Conservation (phyloP, 2,113 vertebrate genomes). For the Anthoscopus minutus region DNA sequence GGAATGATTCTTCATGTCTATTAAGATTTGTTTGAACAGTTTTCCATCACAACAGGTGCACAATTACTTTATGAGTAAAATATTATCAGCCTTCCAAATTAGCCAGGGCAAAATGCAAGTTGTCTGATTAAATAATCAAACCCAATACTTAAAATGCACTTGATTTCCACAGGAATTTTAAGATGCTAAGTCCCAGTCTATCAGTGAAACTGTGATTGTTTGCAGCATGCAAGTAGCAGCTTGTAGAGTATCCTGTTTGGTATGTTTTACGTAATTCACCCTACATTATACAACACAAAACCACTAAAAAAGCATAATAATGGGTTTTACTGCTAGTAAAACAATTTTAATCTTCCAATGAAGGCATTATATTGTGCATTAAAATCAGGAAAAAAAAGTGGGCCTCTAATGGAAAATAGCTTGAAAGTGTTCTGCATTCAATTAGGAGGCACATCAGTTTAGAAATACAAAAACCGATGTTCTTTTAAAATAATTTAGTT, state of each 20-base stretch:
- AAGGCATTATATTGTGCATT: slow-evolving; percentile 33
- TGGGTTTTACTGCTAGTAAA: slow-evolving; percentile 43
- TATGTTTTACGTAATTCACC: slow-evolving; percentile 60
- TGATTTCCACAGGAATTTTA: slow-evolving; percentile 78
- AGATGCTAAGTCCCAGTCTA: slow-evolving; percentile 68
- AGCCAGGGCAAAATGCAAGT: slow-evolving; percentile 78
- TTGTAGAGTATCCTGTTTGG: slow-evolving; percentile 55
- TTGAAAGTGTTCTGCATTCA: slow-evolving; percentile 52
- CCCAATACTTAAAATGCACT: slow-evolving; percentile 78
- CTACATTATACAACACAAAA: slow-evolving; percentile 51
- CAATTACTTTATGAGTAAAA: slow-evolving; percentile 83
- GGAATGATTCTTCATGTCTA: slow-evolving; percentile 55
- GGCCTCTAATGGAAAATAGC: slow-evolving; percentile 28
- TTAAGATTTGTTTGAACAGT: slow-evolving; percentile 77
- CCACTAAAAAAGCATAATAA: slow-evolving; percentile 54
- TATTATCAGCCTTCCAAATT: slow-evolving; percentile 82
- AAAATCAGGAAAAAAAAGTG: slow-evolving; percentile 28
- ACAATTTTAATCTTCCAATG: slow-evolving; percentile 49
- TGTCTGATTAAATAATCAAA: slow-evolving; percentile 84
- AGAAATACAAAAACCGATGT: slow-evolving; percentile 49
- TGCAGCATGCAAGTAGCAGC: slow-evolving; percentile 54
- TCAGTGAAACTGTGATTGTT: slow-evolving; percentile 69
- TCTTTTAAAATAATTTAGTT: slow-evolving; percentile 51
- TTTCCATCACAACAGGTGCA: slow-evolving; percentile 81
- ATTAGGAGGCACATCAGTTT: slow-evolving; percentile 37